Conservation (phyloP, 1,140 invertebrate genomes). For the Drosophila oshimai region DNA sequence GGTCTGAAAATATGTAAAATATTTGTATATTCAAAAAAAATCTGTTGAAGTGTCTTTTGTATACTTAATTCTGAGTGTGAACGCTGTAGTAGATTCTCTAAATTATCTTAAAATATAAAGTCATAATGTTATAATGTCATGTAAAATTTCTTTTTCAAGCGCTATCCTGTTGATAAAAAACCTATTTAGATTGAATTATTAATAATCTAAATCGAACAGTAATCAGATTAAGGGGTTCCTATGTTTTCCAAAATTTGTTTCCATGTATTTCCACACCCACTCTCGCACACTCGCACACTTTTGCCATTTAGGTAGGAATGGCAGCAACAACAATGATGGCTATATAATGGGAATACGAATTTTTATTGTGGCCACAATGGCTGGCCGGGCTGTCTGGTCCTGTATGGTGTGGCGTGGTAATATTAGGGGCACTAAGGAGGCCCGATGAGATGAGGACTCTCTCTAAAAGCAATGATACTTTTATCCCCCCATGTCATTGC, state of each 20-base stretch:
- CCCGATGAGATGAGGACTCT: constrained; percentile 12
- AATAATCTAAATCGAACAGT: no score
- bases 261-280: neutral
- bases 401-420: neutral
- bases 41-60: no score
- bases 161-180: no score
- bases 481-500: constrained; percentile 58
- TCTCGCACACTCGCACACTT: neutral
- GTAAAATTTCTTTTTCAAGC: no score
- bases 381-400: neutral
- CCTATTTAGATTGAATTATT: no score
- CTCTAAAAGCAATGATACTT: constrained; percentile 54
- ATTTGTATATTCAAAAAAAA: neutral
- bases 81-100: no score
- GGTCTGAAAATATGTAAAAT: neutral
- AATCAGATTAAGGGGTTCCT: no score
- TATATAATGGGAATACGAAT: constrained; percentile 50
- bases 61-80: no score
- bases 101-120: no score
- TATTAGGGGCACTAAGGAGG: constrained; percentile 30
- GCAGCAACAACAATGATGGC: constrained; percentile 35
- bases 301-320: neutral
- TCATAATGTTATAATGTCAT: no score
- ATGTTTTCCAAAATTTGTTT: neutral
- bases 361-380: constrained; percentile 52